These are phyloP conservation scores for Isaurus tuberculatus DNA, from an alignment of 92 coral and sea anemone genomes.

Conservation along the genomic window DNA sequence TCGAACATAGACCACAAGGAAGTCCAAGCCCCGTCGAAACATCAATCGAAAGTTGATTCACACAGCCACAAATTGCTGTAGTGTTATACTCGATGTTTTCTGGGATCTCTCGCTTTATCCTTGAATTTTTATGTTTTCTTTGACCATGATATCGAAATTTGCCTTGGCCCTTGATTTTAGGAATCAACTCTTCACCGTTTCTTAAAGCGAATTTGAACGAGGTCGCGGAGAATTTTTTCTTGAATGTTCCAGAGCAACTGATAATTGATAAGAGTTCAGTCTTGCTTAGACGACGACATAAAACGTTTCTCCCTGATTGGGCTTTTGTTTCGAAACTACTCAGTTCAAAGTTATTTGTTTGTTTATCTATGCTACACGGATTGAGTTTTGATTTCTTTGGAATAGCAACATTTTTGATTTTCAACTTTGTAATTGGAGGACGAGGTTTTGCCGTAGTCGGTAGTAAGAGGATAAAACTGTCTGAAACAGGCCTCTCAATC, in stretches of 20 bases:
- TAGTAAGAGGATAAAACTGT: background rate
- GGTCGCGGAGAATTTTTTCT: slow-evolving; percentile 4
- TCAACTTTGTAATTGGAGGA: background rate
- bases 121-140: background rate
- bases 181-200: background rate
- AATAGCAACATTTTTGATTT: background rate
- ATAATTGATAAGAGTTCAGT: background rate
- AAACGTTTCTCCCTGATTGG: background rate
- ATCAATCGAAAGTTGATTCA: background rate
- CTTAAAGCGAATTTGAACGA: background rate
- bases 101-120: background rate
- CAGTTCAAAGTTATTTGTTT: background rate
- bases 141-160: background rate
- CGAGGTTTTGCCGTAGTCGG: background rate
- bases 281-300: background rate
- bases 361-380: background rate
- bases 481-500: background rate
- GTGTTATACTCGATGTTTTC: background rate
- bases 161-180: background rate
- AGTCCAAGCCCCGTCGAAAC: slow-evolving; percentile 2
- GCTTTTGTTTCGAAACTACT: background rate
- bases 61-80: slow-evolving; percentile 7
- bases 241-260: slow-evolving; percentile 20
- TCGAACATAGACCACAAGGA: slow-evolving; percentile 33
- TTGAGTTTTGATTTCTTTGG: background rate